A percentile compares a stretch with the other conserved stretches of the same genome.
phyloP scores from a whole-genome alignment of 2,113 vertebrate species.

The Nipponia nippon region DNA sequence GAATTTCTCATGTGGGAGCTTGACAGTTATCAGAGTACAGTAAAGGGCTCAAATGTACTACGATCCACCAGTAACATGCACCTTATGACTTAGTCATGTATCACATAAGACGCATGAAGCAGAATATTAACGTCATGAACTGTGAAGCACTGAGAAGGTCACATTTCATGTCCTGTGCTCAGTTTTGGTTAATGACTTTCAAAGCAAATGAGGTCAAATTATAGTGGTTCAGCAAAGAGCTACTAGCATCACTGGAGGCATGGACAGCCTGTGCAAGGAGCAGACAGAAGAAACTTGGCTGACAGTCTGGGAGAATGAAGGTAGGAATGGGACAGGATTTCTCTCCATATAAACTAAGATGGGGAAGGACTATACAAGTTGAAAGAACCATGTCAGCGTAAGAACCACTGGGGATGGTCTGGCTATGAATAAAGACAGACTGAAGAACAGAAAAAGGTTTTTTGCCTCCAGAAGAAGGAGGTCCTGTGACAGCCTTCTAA shows the following conservation, averaged over 20 bases:
- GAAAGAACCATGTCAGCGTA: neutral
- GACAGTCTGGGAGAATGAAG: neutral
- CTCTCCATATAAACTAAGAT: neutral
- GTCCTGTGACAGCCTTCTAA: neutral
- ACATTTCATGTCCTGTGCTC: neutral
- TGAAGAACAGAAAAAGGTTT: neutral
- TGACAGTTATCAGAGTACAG: neutral
- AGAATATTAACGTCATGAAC: neutral
- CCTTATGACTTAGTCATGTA: neutral
- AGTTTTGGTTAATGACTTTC: neutral
- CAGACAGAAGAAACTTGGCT: neutral
- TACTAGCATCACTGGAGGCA: neutral
- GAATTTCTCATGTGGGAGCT: neutral
- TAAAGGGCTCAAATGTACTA: neutral
- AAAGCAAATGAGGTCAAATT: neutral
- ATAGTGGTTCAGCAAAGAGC: neutral
- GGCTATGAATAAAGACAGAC: neutral
- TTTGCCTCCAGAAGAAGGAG: neutral
- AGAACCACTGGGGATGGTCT: neutral
- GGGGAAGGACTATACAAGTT: accelerated
- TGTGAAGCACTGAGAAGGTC: neutral
- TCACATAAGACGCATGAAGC: neutral
- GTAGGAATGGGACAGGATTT: neutral
- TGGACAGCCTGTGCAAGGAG: neutral
- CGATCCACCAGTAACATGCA: neutral